Base-by-base conservation (phyloP, 2,797 vertebrate genomes). In the Schizopygopsis malacanthus region DNA sequence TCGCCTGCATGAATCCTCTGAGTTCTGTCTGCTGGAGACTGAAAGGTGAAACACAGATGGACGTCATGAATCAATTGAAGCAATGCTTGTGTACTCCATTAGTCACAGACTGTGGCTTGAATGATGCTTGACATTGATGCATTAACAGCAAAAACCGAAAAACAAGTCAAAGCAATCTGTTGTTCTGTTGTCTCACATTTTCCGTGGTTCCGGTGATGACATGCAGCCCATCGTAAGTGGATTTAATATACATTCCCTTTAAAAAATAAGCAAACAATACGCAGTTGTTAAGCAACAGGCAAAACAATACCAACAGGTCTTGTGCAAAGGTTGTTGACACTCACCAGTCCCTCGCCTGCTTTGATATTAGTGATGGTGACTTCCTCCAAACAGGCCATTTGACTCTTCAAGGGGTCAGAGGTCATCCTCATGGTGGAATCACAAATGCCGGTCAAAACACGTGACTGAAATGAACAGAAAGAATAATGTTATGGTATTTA, bases 221-320 rank as follows among this genome's bases (percentile, higher is more conserved):
- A 39, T 99, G 98, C 20, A 98, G 93, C 16, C 98, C 98, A 45
- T 99, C 97, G n/a, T 98, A 99, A 11, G 98, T 99, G 77, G 98
- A 99, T 87, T 98, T 98, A 92, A 99, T 99, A 92, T 98, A 99
- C 95, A 99, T 98, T 76, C 98, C 98, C 98, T 99, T 91, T 50
- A 12, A 22, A 77, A 39, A 86, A 41, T 50, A 87, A 87, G 63
- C 79, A 76, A 86, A 91, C 59, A 11, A 59, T 37, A 56, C 18
- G 50, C 18, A 80, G 15, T 71, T 20, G n/a, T 69, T 41, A 73
- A 22, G 13, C 45, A 81, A 25, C 2, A 39, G 25, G 6, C n/a
- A 16, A 11, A 47, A 63, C 16, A 52, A 61, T 16, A 16, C 9
- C 72, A 76, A 39, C 39, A 0, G 22, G 50, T 45, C 4, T 0